These are phyloP conservation scores for Charanyca ferruginea DNA, from an alignment of 2,888 invertebrate species.

Conservation along the genomic window DNA sequence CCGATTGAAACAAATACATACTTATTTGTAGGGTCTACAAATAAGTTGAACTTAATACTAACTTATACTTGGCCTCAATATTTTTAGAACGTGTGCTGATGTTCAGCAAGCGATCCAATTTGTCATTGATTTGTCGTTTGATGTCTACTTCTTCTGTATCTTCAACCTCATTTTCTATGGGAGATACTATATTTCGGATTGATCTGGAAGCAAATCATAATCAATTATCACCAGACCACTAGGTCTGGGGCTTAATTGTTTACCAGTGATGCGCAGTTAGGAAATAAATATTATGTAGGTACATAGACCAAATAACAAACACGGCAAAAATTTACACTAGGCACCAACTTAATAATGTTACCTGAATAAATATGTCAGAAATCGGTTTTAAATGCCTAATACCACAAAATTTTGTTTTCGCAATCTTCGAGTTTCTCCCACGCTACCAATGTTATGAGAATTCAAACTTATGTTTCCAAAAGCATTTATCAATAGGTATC, in stretches of 20 bases:
- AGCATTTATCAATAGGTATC: constrained; percentile 1
- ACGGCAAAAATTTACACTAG: too few species aligned
- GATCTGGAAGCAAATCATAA: constrained; percentile 76
- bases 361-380: not conserved
- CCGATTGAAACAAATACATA: not conserved
- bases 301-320: too few species aligned
- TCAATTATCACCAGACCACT: too few species aligned
- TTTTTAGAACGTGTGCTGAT: constrained; percentile 86
- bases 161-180: constrained; percentile 93
- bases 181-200: constrained; percentile 92
- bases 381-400: too few species aligned
- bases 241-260: too few species aligned
- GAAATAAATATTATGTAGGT: too few species aligned
- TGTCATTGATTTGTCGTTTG: constrained; percentile 91
- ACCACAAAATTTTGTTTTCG: not conserved
- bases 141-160: constrained; percentile 88
- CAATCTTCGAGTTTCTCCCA: not conserved
- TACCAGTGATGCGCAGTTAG: not conserved
- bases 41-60: constrained; percentile 40
- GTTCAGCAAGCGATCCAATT: constrained; percentile 87
- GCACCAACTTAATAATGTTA: too few species aligned
- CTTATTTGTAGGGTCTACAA: not conserved
- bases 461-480: not conserved
- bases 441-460: constrained; percentile 8
- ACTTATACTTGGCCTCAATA: constrained; percentile 82